phyloP scores from a whole-genome alignment of 2,888 invertebrate genomes.

The Monopis laevigella region DNA sequence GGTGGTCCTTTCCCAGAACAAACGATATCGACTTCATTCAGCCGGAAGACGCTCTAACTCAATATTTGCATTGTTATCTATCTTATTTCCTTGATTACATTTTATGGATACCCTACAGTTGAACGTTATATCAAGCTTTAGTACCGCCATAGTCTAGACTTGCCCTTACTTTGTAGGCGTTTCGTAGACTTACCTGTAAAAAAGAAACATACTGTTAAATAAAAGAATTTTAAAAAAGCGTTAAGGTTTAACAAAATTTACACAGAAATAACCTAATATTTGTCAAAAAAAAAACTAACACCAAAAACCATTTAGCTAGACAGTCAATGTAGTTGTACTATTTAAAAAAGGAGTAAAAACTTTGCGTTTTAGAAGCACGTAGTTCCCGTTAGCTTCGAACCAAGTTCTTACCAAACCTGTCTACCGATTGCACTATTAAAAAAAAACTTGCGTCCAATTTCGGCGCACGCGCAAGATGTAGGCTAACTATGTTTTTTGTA shows the following conservation, averaged over 20 bases:
- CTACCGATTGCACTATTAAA: neutral
- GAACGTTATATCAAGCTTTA: no score
- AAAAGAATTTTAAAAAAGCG: no score
- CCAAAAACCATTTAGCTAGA: neutral
- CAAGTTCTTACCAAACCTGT: neutral
- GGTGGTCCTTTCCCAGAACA: slow-evolving; percentile 5
- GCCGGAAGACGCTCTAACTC: neutral
- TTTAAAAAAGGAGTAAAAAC: neutral
- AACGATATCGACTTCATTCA: slow-evolving; percentile 3
- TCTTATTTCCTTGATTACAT: neutral
- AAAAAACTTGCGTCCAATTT: slow-evolving; percentile 4
- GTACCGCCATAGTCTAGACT: neutral
- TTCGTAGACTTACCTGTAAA: neutral
- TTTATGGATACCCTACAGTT: slow-evolving; percentile 5
- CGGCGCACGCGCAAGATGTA: slow-evolving; percentile 1
- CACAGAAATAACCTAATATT: no score
- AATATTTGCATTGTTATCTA: slow-evolving; percentile 3
- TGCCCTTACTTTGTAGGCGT: neutral
- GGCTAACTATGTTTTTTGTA: neutral
- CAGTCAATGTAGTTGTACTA: neutral
- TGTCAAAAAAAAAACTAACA: no score
- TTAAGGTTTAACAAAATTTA: no score
- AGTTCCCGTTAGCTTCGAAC: neutral
- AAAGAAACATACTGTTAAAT: neutral
- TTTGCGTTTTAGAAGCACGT: slow-evolving; percentile 1